phyloP scores from a whole-genome alignment of 92 coral and sea anemone species.

The Zoanthus sansibaricus region DNA sequence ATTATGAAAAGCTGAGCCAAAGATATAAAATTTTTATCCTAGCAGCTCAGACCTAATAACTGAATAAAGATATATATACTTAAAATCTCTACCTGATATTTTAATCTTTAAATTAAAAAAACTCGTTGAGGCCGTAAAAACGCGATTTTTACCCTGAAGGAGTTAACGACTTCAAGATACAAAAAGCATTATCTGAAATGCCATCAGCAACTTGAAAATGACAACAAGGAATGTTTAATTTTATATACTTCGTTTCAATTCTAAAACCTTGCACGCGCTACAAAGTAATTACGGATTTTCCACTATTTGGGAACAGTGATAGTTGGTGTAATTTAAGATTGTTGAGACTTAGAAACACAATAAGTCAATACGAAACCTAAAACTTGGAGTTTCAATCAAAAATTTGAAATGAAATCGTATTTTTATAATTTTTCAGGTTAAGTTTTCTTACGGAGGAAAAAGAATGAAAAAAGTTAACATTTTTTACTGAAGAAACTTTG shows the following conservation, averaged over 20 bases:
- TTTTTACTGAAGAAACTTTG: neutral
- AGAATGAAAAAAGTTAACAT: neutral
- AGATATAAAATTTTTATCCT: neutral
- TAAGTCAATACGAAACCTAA: no score
- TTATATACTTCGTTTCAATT: neutral
- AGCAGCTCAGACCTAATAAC: neutral
- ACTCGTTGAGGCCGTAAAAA: neutral
- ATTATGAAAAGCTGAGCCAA: neutral
- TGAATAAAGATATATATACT: neutral
- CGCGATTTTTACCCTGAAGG: neutral
- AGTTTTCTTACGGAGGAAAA: neutral
- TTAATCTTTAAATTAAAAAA: neutral
- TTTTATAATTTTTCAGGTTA: no score
- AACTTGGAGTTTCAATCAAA: no score
- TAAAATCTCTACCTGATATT: neutral
- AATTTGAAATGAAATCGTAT: no score
- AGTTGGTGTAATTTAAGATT: neutral
- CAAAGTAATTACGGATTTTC: neutral
- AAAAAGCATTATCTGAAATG: neutral
- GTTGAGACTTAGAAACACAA: neutral
- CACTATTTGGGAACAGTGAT: neutral
- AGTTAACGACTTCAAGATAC: neutral
- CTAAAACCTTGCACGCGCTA: neutral
- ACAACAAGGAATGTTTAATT: neutral
- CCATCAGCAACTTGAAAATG: constrained; percentile 17